Evolutionary conservation across 2,797 vertebrate genomes (phyloP).

Genomic region (Pangasius mekongensis): DNA sequence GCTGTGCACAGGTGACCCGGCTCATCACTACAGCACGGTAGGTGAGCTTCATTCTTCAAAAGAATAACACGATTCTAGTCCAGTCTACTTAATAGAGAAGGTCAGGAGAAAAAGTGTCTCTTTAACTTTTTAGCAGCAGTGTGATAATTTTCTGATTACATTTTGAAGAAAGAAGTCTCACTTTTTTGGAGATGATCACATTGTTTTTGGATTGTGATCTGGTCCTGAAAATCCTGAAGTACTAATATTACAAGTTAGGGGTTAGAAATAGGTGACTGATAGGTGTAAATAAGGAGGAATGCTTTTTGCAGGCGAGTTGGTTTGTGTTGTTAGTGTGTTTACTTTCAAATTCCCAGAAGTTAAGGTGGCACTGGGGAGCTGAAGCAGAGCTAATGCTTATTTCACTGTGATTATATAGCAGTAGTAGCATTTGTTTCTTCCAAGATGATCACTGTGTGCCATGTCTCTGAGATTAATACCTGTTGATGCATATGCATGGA

Average conservation of each 20-base stretch:
- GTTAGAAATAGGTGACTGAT: not conserved
- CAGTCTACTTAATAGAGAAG: not conserved
- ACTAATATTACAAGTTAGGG: not conserved
- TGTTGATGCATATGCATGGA: conserved; percentile 34
- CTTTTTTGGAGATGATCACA: not conserved
- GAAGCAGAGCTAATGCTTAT: not conserved
- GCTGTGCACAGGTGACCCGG: conserved; percentile 82
- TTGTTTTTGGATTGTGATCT: not conserved
- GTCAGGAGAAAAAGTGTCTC: not conserved
- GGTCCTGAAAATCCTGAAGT: not conserved
- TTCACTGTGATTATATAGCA: not conserved
- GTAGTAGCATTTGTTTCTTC: not conserved
- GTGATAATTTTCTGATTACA: not conserved
- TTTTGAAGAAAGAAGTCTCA: not conserved
- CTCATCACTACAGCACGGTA: conserved; percentile 85
- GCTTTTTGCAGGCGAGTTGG: not conserved
- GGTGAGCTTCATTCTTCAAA: conserved; percentile 65
- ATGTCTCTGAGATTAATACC: conserved; percentile 22
- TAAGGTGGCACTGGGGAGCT: conserved; percentile 12
- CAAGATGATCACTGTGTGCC: not conserved
- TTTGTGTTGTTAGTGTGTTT: conserved; percentile 15
- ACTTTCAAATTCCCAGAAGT: conserved; percentile 23
- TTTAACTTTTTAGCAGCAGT: not conserved
- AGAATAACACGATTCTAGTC: not conserved
- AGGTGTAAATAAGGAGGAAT: not conserved